A percentile compares a stretch with the other conserved stretches of the same genome.
Evolutionary conservation across 2,888 invertebrate species (phyloP).

Genomic region (Gibbula magus): DNA sequence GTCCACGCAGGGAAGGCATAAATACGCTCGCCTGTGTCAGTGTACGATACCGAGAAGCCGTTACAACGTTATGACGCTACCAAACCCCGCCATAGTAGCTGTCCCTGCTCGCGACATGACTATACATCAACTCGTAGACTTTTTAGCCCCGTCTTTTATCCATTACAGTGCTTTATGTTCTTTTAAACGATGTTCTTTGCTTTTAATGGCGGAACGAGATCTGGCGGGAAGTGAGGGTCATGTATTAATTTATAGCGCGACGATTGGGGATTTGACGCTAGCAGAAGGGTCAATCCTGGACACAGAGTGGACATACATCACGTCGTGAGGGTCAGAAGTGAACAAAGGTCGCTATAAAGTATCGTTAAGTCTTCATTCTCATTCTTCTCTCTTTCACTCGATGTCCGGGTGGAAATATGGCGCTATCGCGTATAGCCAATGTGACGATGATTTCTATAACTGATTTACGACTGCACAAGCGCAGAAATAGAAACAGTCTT

Average conservation of each 20-base stretch:
- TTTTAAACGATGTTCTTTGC: slow-evolving; percentile 15
- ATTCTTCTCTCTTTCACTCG: not conserved
- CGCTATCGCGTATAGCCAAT: not conserved
- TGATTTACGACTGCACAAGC: not conserved
- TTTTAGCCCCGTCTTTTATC: not conserved
- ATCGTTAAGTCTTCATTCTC: not conserved
- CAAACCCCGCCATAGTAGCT: not conserved
- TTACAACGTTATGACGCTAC: not conserved
- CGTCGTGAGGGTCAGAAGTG: not conserved
- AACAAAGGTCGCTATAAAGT: not conserved
- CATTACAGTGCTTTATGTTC: not conserved
- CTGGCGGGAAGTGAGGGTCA: not conserved
- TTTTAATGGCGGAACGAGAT: not conserved
- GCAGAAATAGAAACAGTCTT: not conserved
- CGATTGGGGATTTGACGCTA: slow-evolving; percentile 1
- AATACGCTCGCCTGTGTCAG: not conserved
- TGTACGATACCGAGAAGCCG: not conserved
- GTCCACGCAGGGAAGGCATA: not conserved
- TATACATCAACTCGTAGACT: not conserved
- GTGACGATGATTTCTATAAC: not conserved
- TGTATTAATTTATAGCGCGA: slow-evolving; percentile 8
- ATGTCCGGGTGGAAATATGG: not conserved
- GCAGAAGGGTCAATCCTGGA: not conserved
- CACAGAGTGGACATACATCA: not conserved
- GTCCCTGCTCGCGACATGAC: not conserved